A percentile compares a stretch with the other conserved stretches of the same genome.
Conservation (phyloP, 2,113 vertebrate genomes). For the Sitta europaea region DNA sequence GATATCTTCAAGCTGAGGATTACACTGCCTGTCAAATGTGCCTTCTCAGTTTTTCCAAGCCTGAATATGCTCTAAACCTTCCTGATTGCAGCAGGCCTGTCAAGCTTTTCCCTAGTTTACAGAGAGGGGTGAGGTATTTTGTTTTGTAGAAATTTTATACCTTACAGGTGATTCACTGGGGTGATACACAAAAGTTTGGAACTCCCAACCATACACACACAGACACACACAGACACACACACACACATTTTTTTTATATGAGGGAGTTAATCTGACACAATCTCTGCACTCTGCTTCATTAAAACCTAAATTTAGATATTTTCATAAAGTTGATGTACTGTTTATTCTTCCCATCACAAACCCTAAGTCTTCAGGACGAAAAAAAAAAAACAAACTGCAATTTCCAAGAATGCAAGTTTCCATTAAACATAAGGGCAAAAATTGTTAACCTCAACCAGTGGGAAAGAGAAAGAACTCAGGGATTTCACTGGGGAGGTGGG, state of each 20-base stretch:
- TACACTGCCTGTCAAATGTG: neutral
- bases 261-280: neutral
- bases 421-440: slow-evolving; percentile 55
- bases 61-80: neutral
- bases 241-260: neutral
- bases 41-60: slow-evolving; percentile 25
- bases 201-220: neutral
- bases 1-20: slow-evolving; percentile 9
- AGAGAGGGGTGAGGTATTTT: neutral
- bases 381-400: neutral
- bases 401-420: slow-evolving; percentile 74
- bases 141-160: neutral
- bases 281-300: slow-evolving; percentile 23
- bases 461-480: neutral
- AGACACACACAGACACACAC: neutral
- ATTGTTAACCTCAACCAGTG: slow-evolving; percentile 4
- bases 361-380: neutral
- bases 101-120: neutral
- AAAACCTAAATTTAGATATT: slow-evolving; percentile 58
- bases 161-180: neutral
- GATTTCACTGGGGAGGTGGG: neutral
- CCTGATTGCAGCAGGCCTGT: neutral
- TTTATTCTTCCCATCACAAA: slow-evolving; percentile 45
- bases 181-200: neutral
- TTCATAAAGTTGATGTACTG: slow-evolving; percentile 13